phyloP scores from a whole-genome alignment of 2,888 invertebrate species.

The Phyllotreta striolata region DNA sequence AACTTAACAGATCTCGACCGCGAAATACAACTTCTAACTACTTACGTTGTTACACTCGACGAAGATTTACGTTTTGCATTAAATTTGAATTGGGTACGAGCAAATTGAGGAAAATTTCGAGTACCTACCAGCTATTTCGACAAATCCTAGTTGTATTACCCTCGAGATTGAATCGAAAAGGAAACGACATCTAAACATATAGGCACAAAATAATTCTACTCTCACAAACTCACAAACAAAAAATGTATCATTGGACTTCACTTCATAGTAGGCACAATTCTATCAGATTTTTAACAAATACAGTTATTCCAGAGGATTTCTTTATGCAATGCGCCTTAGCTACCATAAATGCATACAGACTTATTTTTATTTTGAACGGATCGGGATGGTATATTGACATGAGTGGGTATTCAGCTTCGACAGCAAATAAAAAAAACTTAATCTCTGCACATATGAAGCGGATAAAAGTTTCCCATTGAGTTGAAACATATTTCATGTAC shows the following conservation, averaged over 20 bases:
- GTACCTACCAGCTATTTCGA: no score
- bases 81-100: constrained; percentile 2
- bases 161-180: no score
- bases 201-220: no score
- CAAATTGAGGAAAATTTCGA: no score
- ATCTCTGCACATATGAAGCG: constrained; percentile 31
- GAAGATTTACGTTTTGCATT: constrained; percentile 9
- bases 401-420: constrained; percentile 6
- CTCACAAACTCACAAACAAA: no score
- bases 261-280: no score
- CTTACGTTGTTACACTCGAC: constrained; percentile 11
- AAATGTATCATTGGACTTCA: no score
- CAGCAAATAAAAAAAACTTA: constrained; percentile 21
- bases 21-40: constrained; percentile 26
- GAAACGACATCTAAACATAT: no score
- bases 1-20: constrained; percentile 29
- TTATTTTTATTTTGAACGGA: constrained; percentile 7
- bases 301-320: background rate
- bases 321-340: background rate
- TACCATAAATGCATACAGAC: background rate
- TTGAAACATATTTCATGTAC: constrained; percentile 41
- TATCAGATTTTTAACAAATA: no score
- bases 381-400: constrained; percentile 18
- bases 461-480: constrained; percentile 39
- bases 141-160: no score